phyloP scores from a whole-genome alignment of 1,140 invertebrate genomes.

The Drosophila neocordata region DNA sequence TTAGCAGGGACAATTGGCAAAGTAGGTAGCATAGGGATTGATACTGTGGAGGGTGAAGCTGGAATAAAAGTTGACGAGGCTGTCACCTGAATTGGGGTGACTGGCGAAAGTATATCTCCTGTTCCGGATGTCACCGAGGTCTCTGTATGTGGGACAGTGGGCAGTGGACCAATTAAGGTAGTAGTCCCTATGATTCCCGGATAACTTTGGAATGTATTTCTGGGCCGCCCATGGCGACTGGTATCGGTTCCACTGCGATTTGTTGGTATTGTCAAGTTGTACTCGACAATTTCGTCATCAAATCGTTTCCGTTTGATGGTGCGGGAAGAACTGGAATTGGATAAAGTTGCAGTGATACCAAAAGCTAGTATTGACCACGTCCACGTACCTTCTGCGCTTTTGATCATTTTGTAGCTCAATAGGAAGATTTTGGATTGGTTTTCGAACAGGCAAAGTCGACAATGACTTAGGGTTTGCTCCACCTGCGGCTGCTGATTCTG shows the following conservation, averaged over 20 bases:
- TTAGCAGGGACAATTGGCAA: constrained; percentile 28
- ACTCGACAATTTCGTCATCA: constrained; percentile 98
- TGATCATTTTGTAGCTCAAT: constrained; percentile 76
- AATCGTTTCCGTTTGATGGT: constrained; percentile 98
- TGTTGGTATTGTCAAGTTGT: constrained; percentile 88
- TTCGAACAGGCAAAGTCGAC: constrained; percentile 34
- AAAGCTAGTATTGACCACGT: not conserved
- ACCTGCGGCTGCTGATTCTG: constrained; percentile 2
- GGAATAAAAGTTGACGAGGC: constrained; percentile 15
- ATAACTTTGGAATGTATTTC: constrained; percentile 85
- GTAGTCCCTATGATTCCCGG: constrained; percentile 82
- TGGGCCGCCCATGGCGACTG: constrained; percentile 83
- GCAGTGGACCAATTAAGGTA: constrained; percentile 30
- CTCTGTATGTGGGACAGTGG: constrained; percentile 67
- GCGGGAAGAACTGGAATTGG: constrained; percentile 89
- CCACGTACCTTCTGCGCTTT: constrained; percentile 71
- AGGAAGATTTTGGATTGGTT: constrained; percentile 66
- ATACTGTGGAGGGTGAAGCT: constrained; percentile 35
- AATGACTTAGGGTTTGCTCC: constrained; percentile 7
- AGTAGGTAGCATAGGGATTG: constrained; percentile 25
- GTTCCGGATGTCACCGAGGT: constrained; percentile 56
- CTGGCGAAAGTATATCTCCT: constrained; percentile 54
- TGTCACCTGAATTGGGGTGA: constrained; percentile 36
- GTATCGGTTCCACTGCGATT: constrained; percentile 84
- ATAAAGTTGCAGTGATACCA: not conserved